These are phyloP conservation scores for Panurus biarmicus DNA, from an alignment of 2,113 vertebrate species.

Conservation along the genomic window DNA sequence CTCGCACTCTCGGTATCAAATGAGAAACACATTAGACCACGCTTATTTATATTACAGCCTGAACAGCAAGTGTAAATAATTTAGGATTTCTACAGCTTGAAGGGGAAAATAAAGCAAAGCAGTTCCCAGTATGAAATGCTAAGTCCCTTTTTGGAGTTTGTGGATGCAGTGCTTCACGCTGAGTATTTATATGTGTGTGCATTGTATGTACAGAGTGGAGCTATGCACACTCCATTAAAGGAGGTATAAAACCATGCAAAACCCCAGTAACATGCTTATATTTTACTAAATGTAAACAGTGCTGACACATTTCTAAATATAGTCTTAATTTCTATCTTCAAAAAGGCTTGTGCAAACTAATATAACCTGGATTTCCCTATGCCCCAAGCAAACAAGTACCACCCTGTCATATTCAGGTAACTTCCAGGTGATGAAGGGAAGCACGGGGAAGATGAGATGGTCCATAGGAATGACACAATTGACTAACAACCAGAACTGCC, in stretches of 20 bases:
- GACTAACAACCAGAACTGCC: not conserved
- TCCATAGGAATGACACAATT: not conserved
- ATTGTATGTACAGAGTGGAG: no score
- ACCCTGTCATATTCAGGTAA: not conserved
- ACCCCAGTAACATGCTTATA: not conserved
- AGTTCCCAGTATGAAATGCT: not conserved
- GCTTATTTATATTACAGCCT: not conserved
- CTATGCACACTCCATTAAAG: not conserved
- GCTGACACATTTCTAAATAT: not conserved
- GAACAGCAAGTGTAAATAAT: not conserved
- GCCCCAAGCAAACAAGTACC: not conserved
- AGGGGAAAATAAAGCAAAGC: not conserved
- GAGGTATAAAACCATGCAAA: not conserved
- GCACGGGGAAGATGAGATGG: not conserved
- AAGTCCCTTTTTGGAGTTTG: not conserved
- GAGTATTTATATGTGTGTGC: not conserved
- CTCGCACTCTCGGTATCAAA: not conserved
- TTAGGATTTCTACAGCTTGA: not conserved
- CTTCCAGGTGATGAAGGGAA: not conserved
- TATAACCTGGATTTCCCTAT: not conserved
- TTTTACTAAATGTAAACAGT: not conserved
- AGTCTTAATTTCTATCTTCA: slow-evolving; percentile 1
- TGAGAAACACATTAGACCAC: not conserved
- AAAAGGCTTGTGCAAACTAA: not conserved
- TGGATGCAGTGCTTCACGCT: not conserved